Percentiles rank a stretch among this genome's conserved stretches.
These are phyloP conservation scores for Nycticorax nycticorax DNA, from an alignment of 2,113 vertebrate genomes.

Conservation along the genomic window DNA sequence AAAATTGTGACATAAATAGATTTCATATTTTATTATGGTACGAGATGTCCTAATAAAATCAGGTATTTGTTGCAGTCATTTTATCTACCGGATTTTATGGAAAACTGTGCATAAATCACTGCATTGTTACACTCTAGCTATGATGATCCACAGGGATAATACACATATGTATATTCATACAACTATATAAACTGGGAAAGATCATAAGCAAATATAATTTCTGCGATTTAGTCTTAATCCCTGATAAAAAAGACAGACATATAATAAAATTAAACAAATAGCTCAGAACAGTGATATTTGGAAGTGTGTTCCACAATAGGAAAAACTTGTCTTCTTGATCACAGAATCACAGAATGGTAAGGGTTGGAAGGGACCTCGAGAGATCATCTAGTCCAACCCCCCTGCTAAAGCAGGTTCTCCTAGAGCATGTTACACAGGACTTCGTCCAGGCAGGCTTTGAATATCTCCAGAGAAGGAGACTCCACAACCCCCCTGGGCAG, in stretches of 20 bases:
- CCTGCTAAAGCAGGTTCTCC: too few relatives aligned
- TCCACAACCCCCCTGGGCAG: too few relatives aligned
- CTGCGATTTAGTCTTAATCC: background rate
- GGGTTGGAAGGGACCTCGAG: too few relatives aligned
- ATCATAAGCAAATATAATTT: background rate
- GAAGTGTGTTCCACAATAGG: background rate
- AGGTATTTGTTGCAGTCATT: background rate
- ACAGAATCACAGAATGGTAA: too few relatives aligned
- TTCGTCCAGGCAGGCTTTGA: too few relatives aligned
- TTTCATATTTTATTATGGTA: background rate
- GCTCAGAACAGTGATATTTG: background rate
- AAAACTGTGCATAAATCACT: background rate
- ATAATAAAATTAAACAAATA: background rate
- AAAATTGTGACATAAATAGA: background rate
- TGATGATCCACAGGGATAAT: background rate
- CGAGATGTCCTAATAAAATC: accelerated
- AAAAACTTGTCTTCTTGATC: background rate
- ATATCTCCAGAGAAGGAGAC: too few relatives aligned
- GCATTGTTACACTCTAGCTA: background rate
- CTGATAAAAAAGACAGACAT: background rate
- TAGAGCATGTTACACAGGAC: too few relatives aligned
- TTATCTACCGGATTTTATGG: background rate
- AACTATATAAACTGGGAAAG: background rate
- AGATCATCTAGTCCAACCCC: too few relatives aligned
- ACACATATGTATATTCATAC: too few relatives aligned